phyloP scores from a whole-genome alignment of 2,113 vertebrate genomes.

The Ivindomyrus marchei region DNA sequence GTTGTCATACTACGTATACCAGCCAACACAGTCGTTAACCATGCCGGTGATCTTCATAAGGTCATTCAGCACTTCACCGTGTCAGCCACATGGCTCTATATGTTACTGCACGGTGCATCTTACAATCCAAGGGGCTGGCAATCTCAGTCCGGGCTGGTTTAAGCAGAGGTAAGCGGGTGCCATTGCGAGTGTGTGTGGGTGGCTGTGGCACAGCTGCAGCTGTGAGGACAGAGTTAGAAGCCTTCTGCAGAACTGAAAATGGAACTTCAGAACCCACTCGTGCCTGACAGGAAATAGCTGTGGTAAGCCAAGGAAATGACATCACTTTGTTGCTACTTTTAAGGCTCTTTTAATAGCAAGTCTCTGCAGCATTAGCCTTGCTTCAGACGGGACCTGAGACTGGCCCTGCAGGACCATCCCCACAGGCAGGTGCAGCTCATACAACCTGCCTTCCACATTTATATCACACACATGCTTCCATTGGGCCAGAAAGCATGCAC shows the following conservation, averaged over 20 bases:
- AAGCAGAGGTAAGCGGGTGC: neutral
- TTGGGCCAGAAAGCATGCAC: neutral
- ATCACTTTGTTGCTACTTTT: constrained; percentile 27
- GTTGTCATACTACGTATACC: neutral
- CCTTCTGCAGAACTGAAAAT: constrained; percentile 36
- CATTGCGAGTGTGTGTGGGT: neutral
- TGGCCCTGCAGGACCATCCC: neutral
- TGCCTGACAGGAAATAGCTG: constrained; percentile 62
- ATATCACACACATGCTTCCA: neutral
- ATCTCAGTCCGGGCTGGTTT: neutral
- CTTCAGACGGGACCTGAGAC: neutral
- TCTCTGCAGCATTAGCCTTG: neutral
- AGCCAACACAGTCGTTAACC: neutral
- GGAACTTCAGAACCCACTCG: constrained; percentile 55
- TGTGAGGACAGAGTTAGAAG: constrained; percentile 17
- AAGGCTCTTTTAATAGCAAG: constrained; percentile 12
- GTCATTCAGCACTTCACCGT: neutral
- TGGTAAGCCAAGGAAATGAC: constrained; percentile 57
- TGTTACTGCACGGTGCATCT: neutral
- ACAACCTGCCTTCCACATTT: neutral
- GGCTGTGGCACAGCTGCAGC: constrained; percentile 30
- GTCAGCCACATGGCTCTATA: neutral
- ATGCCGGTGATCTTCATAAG: neutral
- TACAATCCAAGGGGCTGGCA: neutral
- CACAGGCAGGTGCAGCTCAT: neutral